These are phyloP conservation scores for Lepus europaeus DNA, from an alignment of 2,113 vertebrate species.

Conservation along the genomic window DNA sequence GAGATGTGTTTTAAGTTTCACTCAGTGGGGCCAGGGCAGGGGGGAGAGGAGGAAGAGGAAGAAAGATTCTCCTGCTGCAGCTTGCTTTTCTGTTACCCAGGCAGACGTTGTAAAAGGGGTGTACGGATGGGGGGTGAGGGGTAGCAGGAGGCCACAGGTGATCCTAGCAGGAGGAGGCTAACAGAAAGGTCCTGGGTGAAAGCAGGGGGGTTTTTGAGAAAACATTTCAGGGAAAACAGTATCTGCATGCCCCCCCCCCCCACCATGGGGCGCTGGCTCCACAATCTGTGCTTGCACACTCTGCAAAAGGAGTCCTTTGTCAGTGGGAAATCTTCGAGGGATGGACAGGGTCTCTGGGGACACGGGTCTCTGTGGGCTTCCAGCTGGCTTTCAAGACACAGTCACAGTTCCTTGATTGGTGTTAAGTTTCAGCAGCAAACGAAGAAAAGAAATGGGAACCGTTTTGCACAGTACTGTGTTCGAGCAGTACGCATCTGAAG, in stretches of 20 bases:
- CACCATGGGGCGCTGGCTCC: not conserved
- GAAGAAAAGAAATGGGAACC: slow-evolving; percentile 4
- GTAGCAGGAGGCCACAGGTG: not conserved
- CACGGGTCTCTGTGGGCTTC: not conserved
- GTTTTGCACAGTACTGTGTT: not conserved
- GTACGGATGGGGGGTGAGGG: slow-evolving; percentile 72
- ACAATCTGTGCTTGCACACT: not conserved
- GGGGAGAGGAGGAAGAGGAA: slow-evolving; percentile 78
- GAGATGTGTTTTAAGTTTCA: slow-evolving; percentile 90
- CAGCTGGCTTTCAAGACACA: slow-evolving; percentile 41
- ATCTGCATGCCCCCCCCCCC: not conserved
- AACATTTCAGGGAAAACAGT: no score
- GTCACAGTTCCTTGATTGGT: slow-evolving; percentile 30
- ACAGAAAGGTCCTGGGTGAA: slow-evolving; percentile 56
- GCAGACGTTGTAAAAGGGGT: slow-evolving; percentile 84
- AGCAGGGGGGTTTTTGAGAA: not conserved
- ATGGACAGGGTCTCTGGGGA: not conserved
- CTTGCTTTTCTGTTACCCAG: slow-evolving; percentile 85
- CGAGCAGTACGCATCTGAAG: not conserved
- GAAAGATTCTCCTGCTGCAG: slow-evolving; percentile 78
- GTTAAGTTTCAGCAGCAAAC: slow-evolving; percentile 51
- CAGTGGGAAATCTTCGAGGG: not conserved
- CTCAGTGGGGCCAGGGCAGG: slow-evolving; percentile 68
- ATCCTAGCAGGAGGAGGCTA: slow-evolving; percentile 23
- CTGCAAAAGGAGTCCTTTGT: not conserved